A percentile compares a stretch with the other conserved stretches of the same genome.
Evolutionary conservation across 1,140 invertebrate genomes (phyloP).

Genomic region (Antheraea mylitta): DNA sequence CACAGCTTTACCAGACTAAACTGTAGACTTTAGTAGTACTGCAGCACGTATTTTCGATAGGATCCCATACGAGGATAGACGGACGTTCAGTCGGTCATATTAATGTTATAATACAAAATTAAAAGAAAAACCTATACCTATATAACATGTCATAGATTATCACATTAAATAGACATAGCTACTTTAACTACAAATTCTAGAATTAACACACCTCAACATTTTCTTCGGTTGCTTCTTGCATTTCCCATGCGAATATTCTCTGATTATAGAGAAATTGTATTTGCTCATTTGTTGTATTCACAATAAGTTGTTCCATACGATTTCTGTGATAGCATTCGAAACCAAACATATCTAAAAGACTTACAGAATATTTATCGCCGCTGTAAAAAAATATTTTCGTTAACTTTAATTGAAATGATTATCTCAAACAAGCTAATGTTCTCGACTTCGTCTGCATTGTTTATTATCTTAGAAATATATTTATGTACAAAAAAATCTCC

Average conservation of each 20-base stretch:
- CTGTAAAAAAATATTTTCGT: slow-evolving; percentile 75
- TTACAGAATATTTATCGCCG: slow-evolving; percentile 89
- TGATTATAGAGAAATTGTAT: slow-evolving; percentile 94
- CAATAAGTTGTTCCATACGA: slow-evolving; percentile 90
- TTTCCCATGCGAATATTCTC: slow-evolving; percentile 92
- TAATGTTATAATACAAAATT: too few species aligned
- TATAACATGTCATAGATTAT: too few species aligned
- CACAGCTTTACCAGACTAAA: too few species aligned
- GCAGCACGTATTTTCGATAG: too few species aligned
- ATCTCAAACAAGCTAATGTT: slow-evolving; percentile 3
- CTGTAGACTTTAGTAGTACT: too few species aligned
- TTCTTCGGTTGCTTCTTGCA: slow-evolving; percentile 93
- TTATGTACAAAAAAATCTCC: too few species aligned
- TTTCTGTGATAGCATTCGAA: slow-evolving; percentile 95
- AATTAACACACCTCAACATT: slow-evolving; percentile 80
- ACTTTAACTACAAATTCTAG: too few species aligned
- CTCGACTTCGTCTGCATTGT: neutral
- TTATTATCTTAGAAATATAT: too few species aligned
- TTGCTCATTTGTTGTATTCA: slow-evolving; percentile 94
- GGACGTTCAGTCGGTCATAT: too few species aligned
- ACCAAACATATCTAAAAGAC: slow-evolving; percentile 92
- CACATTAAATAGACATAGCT: too few species aligned
- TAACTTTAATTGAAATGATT: neutral
- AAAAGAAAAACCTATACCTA: too few species aligned
- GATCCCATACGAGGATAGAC: too few species aligned